phyloP scores from a whole-genome alignment of 2,113 vertebrate species.

The Glaucidium brasilianum region DNA sequence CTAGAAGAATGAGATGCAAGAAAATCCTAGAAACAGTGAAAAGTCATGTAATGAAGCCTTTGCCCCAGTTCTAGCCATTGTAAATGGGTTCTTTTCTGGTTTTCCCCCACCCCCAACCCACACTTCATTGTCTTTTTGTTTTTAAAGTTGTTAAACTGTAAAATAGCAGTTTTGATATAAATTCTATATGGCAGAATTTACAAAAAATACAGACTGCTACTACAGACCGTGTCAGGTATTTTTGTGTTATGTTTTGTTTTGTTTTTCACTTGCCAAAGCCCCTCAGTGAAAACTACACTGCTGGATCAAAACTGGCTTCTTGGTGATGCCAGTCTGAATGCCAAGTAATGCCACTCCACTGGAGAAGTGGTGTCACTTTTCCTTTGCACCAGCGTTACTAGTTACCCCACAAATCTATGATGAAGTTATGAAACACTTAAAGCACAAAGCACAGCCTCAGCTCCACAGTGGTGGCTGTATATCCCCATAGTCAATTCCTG shows the following conservation, averaged over 20 bases:
- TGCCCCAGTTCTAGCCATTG: conserved; percentile 20
- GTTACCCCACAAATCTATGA: conserved; percentile 41
- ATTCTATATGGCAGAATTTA: conserved; percentile 59
- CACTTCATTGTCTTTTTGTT: background rate
- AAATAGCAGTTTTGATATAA: conserved; percentile 70
- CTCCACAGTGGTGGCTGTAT: conserved; percentile 59
- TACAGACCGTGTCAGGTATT: background rate
- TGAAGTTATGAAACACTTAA: conserved; percentile 33
- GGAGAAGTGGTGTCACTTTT: background rate
- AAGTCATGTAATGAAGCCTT: conserved; percentile 61
- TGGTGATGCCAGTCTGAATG: background rate
- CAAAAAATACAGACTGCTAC: conserved; percentile 50
- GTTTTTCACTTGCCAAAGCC: background rate
- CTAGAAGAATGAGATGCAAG: conserved; percentile 76
- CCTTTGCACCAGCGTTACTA: conserved; percentile 24
- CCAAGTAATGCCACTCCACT: background rate
- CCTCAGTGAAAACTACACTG: background rate
- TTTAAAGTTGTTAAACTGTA: conserved; percentile 62
- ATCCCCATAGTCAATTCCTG: conserved; percentile 62
- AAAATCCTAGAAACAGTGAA: conserved; percentile 64
- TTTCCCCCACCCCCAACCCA: background rate
- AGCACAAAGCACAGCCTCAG: background rate
- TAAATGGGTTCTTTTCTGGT: background rate
- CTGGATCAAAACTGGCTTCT: background rate
- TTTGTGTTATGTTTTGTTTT: background rate